Base-by-base conservation (phyloP, 1,140 invertebrate species). In the Zaprionus ornatus region DNA sequence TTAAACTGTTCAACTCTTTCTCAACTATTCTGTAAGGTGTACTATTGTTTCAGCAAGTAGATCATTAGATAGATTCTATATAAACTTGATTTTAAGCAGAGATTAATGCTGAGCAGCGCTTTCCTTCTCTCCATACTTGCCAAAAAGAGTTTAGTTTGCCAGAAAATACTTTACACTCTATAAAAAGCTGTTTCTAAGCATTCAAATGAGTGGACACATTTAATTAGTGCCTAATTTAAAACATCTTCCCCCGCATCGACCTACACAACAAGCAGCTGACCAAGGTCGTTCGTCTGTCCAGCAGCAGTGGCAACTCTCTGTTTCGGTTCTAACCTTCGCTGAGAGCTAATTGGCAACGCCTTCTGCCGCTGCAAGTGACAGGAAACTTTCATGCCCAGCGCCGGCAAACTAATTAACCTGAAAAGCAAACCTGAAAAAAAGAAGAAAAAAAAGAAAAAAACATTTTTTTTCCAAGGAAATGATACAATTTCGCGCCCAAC, bases 401-500 rank as follows among this genome's bases (percentile, higher is more conserved):
- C 84, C 83, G 80, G 74, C 77, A 83, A 87, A 88, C 83, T 87
- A 87, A 87, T 87, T 87, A 87, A 86, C 84, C 84, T 77, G 72
- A 87, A 87, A 84, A 80, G 74, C 54, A 73, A 23, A 66, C 45
- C 60, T 69, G 66, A 50, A 69, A 35, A 64, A 52, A 27, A 69
- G 60, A 74, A 42, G 45, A 74, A 67, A 65, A 74, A 45, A 62
- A 61, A 56, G 71, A 54, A 52, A 77, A 55, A 77, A 68, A 17
- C 69, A 75, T 63, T 85, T 83, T 75, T 84, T 80, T 87, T 87
- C 78, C 77, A 66, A 88, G 77, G 84, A 87, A 87, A 88, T 88
- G 84, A 83, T 83, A 88, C 83, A 87, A 88, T 87, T 87, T 87
- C 65, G 77, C 80, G 83, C 77, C 63, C 69, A 25, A 55, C 60